Evolutionary conservation across 64 coral and sea anemone species (phyloP), one percentile per base, ranked within the genome.

Genomic region (Actinia equina): DNA sequence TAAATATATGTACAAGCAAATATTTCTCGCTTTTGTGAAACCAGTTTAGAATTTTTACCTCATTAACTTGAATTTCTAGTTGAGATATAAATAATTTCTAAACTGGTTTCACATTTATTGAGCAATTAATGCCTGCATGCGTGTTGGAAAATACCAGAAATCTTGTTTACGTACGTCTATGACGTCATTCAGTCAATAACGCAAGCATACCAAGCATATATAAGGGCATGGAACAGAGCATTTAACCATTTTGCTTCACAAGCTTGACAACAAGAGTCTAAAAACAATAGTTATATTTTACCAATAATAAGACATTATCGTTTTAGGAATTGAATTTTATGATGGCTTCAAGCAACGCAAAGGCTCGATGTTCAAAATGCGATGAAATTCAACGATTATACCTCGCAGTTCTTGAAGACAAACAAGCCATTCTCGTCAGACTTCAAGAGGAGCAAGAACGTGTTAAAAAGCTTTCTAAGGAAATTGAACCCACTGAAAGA

Each of bases 371-470:
- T 45, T n/a, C 82, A 16, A 93, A 87, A 67, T 97, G 94, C 60
- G 14, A 84, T 49, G 94, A 97, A 63, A 14, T 97, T 17, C 91
- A 93, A 79, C 88, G 91, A 18, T 88, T 90, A 4, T 90, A 92
- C 30, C 80, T 97, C 17, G 89, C 86, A 61, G 84, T 84, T 78
- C 85, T 97, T 46, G 91, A 93, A 84, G 94, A 97, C 79, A 97
- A 97, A 80, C 71, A 91, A 46, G 71, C 88, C 43, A 89, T 97
- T 79, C 88, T 97, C 82, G 74, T 97, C 81, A 82, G 86, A 30
- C 86, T 97, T 71, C 91, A 97, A 70, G 90, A 84, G 16, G 94
- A 97, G 79, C 94, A 93, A 43, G 88, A 89, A 64, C 80, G 88
- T 54, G 77, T 22, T 59, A 97, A 88, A 85, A 93, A 85, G 71